Percentiles rank a stretch among this genome's conserved stretches.
Conservation (phyloP, 1,140 invertebrate species). For the Cyclargus thomasi region DNA sequence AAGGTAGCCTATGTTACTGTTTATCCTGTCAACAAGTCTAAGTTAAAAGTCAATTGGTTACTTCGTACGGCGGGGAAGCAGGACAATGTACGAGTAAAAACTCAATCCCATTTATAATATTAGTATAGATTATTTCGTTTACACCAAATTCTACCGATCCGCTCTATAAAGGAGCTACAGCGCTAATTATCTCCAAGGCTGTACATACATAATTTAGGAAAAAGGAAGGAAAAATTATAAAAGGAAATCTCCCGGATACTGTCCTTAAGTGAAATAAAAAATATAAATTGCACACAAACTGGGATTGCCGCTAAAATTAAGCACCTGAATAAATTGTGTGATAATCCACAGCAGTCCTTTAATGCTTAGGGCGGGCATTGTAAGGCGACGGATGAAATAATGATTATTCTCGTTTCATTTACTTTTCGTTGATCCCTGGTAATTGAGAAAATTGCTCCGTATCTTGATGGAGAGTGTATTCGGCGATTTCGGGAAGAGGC, state of each 20-base stretch:
- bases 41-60: no score
- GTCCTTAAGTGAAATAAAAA: conserved; percentile 65
- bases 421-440: conserved; percentile 64
- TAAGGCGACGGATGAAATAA: conserved; percentile 58
- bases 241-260: conserved; percentile 51
- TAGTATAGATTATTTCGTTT: no score
- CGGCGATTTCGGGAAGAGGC: conserved; percentile 41
- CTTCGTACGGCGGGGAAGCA: no score
- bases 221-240: conserved; percentile 23
- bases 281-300: conserved; percentile 63
- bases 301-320: conserved; percentile 69
- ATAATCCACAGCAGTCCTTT: conserved; percentile 69
- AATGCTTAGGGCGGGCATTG: conserved; percentile 55
- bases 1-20: no score
- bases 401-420: conserved; percentile 73
- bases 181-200: not conserved
- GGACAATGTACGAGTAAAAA: no score
- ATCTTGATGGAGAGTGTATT: conserved; percentile 58
- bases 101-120: no score
- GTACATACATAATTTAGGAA: not conserved
- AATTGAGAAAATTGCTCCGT: conserved; percentile 68
- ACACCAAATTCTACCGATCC: not conserved
- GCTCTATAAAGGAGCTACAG: no score
- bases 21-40: no score
- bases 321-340: conserved; percentile 74